phyloP scores from a whole-genome alignment of 2,113 vertebrate species.

The Malurus melanocephalus region DNA sequence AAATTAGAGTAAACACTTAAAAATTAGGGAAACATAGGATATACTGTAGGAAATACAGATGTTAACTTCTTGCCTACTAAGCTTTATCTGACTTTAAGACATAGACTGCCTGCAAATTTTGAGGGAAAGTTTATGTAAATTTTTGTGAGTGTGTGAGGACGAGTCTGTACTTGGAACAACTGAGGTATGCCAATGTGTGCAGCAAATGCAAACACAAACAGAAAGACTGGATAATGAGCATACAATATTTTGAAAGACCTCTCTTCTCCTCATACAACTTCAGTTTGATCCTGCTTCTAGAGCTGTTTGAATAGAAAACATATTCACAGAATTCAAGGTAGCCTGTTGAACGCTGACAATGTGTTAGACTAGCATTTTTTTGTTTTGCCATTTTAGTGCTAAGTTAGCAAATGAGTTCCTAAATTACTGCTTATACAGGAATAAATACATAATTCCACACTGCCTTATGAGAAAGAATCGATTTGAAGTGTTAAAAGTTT shows the following conservation, averaged over 20 bases:
- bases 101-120: background rate
- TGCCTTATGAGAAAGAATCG: background rate
- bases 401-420: background rate
- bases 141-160: background rate
- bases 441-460: background rate
- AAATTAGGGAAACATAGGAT: background rate
- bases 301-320: background rate
- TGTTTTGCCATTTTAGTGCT: background rate
- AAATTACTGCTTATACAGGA: background rate
- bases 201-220: background rate
- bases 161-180: background rate
- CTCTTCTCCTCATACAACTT: background rate
- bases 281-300: background rate
- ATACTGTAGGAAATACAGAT: background rate
- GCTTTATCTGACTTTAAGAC: background rate
- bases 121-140: background rate
- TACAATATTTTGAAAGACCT: background rate
- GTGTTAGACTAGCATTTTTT: background rate
- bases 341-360: background rate
- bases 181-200: background rate
- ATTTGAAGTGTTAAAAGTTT: background rate
- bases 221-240: background rate
- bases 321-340: background rate
- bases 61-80: background rate
- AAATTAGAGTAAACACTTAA: background rate